These are phyloP conservation scores for Drosophila borborema DNA, from an alignment of 2,888 invertebrate species.

Conservation along the genomic window DNA sequence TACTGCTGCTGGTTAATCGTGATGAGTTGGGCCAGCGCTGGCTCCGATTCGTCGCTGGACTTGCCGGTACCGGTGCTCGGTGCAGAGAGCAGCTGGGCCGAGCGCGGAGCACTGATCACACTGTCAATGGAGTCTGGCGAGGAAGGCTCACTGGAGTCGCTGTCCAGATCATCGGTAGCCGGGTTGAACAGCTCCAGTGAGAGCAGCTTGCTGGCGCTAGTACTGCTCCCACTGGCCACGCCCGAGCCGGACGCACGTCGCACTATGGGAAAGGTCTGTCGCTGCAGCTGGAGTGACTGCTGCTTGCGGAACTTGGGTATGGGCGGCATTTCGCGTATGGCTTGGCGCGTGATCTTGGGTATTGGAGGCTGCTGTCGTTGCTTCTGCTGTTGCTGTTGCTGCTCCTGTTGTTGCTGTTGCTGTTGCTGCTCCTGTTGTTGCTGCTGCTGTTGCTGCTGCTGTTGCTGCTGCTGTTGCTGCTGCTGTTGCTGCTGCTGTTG, in stretches of 20 bases:
- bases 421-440: neutral
- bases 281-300: conserved; percentile 82
- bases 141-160: conserved; percentile 93
- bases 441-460: conserved; percentile 54
- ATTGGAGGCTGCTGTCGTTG: conserved; percentile 19
- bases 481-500: conserved; percentile 8
- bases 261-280: conserved; percentile 89
- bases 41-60: conserved; percentile 62
- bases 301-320: conserved; percentile 87
- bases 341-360: conserved; percentile 87
- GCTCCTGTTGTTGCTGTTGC: conserved; percentile 42
- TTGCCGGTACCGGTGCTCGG: conserved; percentile 39
- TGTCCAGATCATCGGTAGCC: conserved; percentile 95
- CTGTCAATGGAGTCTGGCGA: conserved; percentile 95
- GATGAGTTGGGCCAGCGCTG: conserved; percentile 46
- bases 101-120: conserved; percentile 90
- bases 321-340: conserved; percentile 88
- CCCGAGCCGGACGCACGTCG: conserved; percentile 87
- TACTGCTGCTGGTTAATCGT: conserved; percentile 62
- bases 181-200: conserved; percentile 95
- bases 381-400: conserved; percentile 42
- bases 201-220: conserved; percentile 88
- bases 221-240: conserved; percentile 84
- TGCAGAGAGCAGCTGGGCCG: conserved; percentile 56
- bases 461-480: conserved; percentile 52